Percentiles rank a stretch among this genome's conserved stretches.
Evolutionary conservation across 2,113 vertebrate genomes (phyloP).

Genomic region (Dendrocopos noguchii): DNA sequence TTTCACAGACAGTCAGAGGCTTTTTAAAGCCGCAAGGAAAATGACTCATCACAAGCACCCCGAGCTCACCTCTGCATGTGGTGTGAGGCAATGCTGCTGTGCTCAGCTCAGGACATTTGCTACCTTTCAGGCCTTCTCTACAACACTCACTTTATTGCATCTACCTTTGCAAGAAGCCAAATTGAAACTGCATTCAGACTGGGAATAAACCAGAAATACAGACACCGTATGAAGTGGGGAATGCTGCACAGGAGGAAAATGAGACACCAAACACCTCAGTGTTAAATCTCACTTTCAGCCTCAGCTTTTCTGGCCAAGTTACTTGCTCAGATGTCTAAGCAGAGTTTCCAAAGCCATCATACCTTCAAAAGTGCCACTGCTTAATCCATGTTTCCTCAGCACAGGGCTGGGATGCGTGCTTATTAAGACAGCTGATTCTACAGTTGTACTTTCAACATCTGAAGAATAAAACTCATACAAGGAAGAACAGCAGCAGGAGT

Average conservation of each 20-base stretch:
- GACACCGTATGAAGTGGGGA: background rate
- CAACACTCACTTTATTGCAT: background rate
- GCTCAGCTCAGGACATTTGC: background rate
- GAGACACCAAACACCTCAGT: background rate
- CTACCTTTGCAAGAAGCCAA: background rate
- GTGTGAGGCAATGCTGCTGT: background rate
- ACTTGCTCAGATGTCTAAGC: background rate
- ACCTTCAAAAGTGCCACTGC: background rate
- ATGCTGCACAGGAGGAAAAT: background rate
- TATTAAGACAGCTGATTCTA: background rate
- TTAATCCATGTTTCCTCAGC: background rate
- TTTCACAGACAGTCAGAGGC: background rate
- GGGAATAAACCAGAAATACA: background rate
- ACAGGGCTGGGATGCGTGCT: background rate
- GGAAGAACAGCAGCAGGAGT: background rate
- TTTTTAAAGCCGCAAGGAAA: conserved; percentile 21
- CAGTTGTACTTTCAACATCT: background rate
- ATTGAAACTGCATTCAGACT: background rate
- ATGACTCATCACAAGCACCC: background rate
- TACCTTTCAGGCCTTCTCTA: background rate
- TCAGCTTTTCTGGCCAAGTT: background rate
- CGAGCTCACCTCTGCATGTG: background rate
- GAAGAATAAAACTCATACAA: background rate
- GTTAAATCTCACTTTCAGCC: background rate
- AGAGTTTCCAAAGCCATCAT: background rate